These are phyloP conservation scores for Lutjanus campechanus DNA, from an alignment of 2,797 vertebrate genomes.

Conservation along the genomic window DNA sequence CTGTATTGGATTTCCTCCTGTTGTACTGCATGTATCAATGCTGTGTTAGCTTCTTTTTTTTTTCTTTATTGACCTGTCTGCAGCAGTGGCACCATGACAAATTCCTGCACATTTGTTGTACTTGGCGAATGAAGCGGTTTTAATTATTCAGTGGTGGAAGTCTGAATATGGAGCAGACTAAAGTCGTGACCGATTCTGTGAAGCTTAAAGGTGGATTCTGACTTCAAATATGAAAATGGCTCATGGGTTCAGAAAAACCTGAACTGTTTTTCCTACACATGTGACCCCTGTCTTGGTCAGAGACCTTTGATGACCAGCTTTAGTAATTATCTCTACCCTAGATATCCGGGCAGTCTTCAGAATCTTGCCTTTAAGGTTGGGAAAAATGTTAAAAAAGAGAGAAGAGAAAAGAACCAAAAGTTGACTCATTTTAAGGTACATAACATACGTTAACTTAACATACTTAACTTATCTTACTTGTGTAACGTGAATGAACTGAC, in stretches of 20 bases:
- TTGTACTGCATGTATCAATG: neutral
- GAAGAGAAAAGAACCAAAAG: too few relatives aligned
- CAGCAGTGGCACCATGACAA: neutral
- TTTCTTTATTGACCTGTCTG: conserved; percentile 5
- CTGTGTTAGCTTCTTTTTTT: conserved; percentile 2
- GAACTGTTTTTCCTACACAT: neutral
- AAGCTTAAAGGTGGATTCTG: neutral
- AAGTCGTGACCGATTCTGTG: neutral
- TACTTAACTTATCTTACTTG: too few relatives aligned
- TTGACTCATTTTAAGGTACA: too few relatives aligned
- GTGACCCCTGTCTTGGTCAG: neutral
- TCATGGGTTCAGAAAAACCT: neutral
- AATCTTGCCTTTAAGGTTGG: neutral
- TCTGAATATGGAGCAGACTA: conserved; percentile 1
- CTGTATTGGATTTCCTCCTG: conserved; percentile 4
- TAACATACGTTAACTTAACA: too few relatives aligned
- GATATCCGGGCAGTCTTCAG: neutral
- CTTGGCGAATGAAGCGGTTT: neutral
- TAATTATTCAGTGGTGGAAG: conserved; percentile 22
- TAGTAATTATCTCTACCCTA: neutral
- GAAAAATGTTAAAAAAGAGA: too few relatives aligned
- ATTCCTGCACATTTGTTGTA: conserved; percentile 16
- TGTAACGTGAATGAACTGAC: too few relatives aligned
- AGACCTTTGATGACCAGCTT: neutral
- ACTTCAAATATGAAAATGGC: neutral